A percentile compares a stretch with the other conserved stretches of the same genome.
Evolutionary conservation across 2,797 vertebrate genomes (phyloP).

Genomic region (Hoplostethus mediterraneus): DNA sequence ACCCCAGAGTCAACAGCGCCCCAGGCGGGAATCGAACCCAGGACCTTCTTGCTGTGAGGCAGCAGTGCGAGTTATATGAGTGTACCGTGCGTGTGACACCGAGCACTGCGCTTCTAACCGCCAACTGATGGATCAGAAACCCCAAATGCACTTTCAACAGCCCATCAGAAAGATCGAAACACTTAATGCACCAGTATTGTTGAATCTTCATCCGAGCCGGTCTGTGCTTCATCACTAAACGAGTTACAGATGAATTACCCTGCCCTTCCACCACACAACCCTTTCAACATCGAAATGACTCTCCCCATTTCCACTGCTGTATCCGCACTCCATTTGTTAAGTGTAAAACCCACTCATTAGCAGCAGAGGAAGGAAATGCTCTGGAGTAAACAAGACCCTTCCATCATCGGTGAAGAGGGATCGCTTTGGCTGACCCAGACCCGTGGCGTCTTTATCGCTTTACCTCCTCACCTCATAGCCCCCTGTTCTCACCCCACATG

Average conservation of each 20-base stretch:
- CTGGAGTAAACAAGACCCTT: constrained; percentile 1
- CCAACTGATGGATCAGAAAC: neutral
- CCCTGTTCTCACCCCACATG: neutral
- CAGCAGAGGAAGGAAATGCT: constrained; percentile 44
- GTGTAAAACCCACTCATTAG: constrained; percentile 43
- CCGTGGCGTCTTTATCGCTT: too few relatives aligned
- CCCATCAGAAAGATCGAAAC: constrained; percentile 14
- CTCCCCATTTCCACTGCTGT: constrained; percentile 56
- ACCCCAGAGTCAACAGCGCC: too few relatives aligned
- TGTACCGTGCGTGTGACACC: neutral
- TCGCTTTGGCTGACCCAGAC: too few relatives aligned
- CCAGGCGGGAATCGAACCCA: too few relatives aligned
- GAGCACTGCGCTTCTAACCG: neutral
- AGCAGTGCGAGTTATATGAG: too few relatives aligned
- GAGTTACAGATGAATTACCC: constrained; percentile 50
- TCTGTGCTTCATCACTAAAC: constrained; percentile 37
- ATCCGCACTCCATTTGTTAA: constrained; percentile 50
- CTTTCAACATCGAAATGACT: constrained; percentile 24
- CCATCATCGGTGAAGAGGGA: neutral
- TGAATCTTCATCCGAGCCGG: constrained; percentile 17
- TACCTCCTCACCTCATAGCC: neutral
- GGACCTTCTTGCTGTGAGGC: too few relatives aligned
- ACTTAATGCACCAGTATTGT: neutral
- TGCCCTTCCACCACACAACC: constrained; percentile 15
- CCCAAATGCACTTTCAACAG: constrained; percentile 24